Evolutionary conservation across 1,140 invertebrate species (phyloP).

Genomic region (Leptinotarsa defecta): DNA sequence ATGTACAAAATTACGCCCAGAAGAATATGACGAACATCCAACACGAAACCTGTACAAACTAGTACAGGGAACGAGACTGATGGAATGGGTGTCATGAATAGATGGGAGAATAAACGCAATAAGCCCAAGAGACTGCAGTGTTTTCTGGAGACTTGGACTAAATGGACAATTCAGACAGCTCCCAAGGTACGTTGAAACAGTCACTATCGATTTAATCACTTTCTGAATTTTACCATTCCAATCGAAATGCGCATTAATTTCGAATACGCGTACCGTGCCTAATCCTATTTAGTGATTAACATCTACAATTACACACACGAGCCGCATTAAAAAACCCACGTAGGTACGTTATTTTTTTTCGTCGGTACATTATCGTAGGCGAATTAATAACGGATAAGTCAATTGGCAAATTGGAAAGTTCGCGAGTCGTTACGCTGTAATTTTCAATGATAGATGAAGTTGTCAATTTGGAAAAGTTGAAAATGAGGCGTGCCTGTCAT

Average conservation of each 20-base stretch:
- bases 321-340: conserved; percentile 5
- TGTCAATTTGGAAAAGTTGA: background rate
- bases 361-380: background rate
- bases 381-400: conserved; percentile 6
- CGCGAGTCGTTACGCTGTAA: background rate
- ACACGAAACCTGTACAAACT: no score
- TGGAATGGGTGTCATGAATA: no score
- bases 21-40: no score
- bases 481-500: background rate
- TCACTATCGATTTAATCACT: background rate
- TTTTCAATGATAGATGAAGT: conserved; percentile 1
- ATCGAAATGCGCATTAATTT: background rate
- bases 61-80: no score
- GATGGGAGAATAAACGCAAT: no score
- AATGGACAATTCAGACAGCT: no score
- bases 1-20: no score
- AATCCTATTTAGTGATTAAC: background rate
- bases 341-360: background rate
- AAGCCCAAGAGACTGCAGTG: no score
- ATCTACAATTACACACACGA: conserved; percentile 8
- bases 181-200: no score
- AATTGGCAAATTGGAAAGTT: conserved; percentile 2
- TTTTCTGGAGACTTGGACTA: no score
- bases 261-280: background rate
- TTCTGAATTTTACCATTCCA: background rate